These are phyloP conservation scores for Tetramorium parvispinum DNA, from an alignment of 1,140 invertebrate genomes.

Conservation along the genomic window DNA sequence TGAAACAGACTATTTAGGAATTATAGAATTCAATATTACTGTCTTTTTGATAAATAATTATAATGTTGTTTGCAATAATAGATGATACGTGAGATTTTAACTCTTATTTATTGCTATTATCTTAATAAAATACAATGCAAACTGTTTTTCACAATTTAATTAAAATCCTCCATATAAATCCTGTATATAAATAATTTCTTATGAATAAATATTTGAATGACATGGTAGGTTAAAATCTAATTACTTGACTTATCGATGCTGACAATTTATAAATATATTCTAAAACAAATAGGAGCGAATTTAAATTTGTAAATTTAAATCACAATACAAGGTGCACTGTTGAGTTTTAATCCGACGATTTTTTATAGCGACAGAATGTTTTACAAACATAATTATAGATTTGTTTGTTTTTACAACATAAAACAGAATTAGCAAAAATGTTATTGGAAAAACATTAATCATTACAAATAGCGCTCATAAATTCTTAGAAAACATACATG, in stretches of 20 bases:
- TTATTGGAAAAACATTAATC: not conserved
- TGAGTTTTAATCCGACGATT: not conserved
- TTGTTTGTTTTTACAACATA: not conserved
- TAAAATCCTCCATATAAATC: not conserved
- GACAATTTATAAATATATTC: not conserved
- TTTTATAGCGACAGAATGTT: not conserved
- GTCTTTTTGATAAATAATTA: not conserved
- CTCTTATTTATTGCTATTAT: not conserved
- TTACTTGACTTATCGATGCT: not conserved
- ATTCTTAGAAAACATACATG: not conserved
- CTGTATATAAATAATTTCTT: not conserved
- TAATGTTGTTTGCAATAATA: not conserved
- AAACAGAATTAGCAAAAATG: constrained; percentile 2
- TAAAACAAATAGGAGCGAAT: not conserved
- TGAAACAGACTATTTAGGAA: not conserved
- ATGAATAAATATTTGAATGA: not conserved
- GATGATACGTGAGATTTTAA: not conserved
- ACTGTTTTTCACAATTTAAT: not conserved
- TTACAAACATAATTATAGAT: constrained; percentile 4
- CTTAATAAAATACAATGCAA: not conserved
- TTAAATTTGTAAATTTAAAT: constrained; percentile 17
- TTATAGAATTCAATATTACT: not conserved
- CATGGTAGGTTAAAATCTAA: not conserved
- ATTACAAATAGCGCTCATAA: constrained; percentile 8
- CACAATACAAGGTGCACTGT: not conserved